Evolutionary conservation across 1,140 invertebrate genomes (phyloP).

Genomic region (Anthonomus grandis): DNA sequence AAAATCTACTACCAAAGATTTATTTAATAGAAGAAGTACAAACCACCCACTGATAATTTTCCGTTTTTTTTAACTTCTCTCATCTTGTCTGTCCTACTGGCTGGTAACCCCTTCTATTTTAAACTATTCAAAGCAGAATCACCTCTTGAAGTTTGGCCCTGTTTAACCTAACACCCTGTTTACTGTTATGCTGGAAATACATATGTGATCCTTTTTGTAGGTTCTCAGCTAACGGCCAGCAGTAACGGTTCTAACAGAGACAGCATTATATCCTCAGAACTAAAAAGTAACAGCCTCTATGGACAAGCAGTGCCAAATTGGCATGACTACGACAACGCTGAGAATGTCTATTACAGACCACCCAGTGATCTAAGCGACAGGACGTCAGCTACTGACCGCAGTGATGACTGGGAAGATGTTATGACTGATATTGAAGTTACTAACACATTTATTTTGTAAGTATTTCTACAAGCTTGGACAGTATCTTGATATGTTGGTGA

Average conservation of each 20-base stretch:
- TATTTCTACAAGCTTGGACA: too few relatives aligned
- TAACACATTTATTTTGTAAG: conserved; percentile 50
- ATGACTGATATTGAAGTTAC: conserved; percentile 54
- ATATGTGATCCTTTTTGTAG: conserved; percentile 1
- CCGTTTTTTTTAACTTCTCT: too few relatives aligned
- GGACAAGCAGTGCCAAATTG: conserved; percentile 54
- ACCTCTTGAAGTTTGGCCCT: too few relatives aligned
- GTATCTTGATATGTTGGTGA: too few relatives aligned
- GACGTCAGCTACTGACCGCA: conserved; percentile 56
- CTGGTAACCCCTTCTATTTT: too few relatives aligned
- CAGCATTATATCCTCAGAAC: conserved; percentile 58
- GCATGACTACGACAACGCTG: conserved; percentile 51
- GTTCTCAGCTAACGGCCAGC: conserved; percentile 28
- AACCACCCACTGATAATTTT: too few relatives aligned
- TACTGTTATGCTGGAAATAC: too few relatives aligned
- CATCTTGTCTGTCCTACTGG: too few relatives aligned
- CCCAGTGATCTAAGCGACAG: conserved; percentile 46
- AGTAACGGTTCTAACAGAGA: conserved; percentile 53
- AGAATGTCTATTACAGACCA: conserved; percentile 37
- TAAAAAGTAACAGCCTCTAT: conserved; percentile 65
- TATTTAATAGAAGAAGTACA: too few relatives aligned
- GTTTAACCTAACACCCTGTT: conserved; percentile 44
- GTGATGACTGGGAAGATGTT: conserved; percentile 65
- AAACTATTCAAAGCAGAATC: too few relatives aligned
- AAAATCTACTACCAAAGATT: too few relatives aligned